These are phyloP conservation scores for Naja naja DNA, from an alignment of 2,113 vertebrate species.

Conservation along the genomic window DNA sequence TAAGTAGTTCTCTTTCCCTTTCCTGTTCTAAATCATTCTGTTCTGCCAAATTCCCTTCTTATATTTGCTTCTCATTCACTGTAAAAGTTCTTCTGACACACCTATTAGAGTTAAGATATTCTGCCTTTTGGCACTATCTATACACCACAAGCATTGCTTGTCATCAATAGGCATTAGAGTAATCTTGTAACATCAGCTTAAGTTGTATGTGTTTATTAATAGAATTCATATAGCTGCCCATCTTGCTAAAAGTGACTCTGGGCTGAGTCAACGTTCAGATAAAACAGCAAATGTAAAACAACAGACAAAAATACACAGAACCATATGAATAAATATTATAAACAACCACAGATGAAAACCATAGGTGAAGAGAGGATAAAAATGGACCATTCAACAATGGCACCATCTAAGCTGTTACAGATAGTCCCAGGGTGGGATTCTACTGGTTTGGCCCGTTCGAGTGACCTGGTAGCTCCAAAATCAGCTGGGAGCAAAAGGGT, in stretches of 20 bases:
- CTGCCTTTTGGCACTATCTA: not conserved
- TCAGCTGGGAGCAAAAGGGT: no score
- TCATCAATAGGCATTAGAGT: not conserved
- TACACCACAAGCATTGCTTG: not conserved
- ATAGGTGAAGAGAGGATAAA: not conserved
- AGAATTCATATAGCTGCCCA: not conserved
- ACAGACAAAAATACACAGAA: not conserved
- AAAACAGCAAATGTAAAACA: not conserved
- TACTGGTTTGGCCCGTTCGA: no score
- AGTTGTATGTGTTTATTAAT: not conserved
- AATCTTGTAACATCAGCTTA: not conserved
- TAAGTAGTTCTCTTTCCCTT: not conserved
- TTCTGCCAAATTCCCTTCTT: not conserved
- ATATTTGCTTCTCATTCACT: not conserved
- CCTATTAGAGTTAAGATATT: not conserved
- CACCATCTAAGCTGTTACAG: not conserved
- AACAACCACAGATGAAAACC: not conserved
- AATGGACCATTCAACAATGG: not conserved
- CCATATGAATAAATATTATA: not conserved
- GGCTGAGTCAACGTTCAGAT: not conserved
- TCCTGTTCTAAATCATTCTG: not conserved
- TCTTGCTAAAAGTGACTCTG: not conserved
- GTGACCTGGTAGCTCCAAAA: no score
- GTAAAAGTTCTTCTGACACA: not conserved
- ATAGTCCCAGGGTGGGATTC: no score